Percentiles rank a stretch among this genome's conserved stretches.
These are phyloP conservation scores for Ypsolopha sequella DNA, from an alignment of 2,888 invertebrate species.

Conservation along the genomic window DNA sequence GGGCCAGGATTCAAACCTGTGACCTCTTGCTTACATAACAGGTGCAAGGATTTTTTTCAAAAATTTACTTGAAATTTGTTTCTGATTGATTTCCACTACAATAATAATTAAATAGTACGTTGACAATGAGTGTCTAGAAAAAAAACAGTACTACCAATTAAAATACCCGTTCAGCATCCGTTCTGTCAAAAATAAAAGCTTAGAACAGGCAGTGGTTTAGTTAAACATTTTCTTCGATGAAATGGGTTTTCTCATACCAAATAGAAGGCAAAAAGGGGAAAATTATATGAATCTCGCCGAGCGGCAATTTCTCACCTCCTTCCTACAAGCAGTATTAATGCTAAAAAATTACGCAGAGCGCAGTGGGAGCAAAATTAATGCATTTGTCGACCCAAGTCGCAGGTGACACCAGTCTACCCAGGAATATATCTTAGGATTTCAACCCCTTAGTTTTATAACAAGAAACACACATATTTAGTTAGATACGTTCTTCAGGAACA, in stretches of 20 bases:
- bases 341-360: slow-evolving; percentile 30
- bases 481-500: background rate
- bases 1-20: too few relatives aligned
- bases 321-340: slow-evolving; percentile 25
- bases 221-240: background rate
- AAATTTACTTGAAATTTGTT: too few relatives aligned
- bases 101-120: too few relatives aligned
- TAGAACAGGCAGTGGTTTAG: too few relatives aligned
- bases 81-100: too few relatives aligned
- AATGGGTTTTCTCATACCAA: background rate
- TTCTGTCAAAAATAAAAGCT: too few relatives aligned
- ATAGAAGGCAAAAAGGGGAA: slow-evolving; percentile 11
- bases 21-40: too few relatives aligned
- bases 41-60: too few relatives aligned
- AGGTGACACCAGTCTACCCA: slow-evolving; percentile 12
- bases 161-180: too few relatives aligned
- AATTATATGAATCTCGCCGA: slow-evolving; percentile 18
- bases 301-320: slow-evolving; percentile 25
- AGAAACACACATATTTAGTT: background rate
- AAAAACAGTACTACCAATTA: too few relatives aligned
- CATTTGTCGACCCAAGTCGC: slow-evolving; percentile 18
- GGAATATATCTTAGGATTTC: slow-evolving; percentile 1
- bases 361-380: slow-evolving; percentile 26
- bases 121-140: too few relatives aligned
- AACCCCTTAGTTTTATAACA: background rate